These are phyloP conservation scores for Eueremaeus valkanovi DNA, from an alignment of 2,888 invertebrate genomes.

Conservation along the genomic window DNA sequence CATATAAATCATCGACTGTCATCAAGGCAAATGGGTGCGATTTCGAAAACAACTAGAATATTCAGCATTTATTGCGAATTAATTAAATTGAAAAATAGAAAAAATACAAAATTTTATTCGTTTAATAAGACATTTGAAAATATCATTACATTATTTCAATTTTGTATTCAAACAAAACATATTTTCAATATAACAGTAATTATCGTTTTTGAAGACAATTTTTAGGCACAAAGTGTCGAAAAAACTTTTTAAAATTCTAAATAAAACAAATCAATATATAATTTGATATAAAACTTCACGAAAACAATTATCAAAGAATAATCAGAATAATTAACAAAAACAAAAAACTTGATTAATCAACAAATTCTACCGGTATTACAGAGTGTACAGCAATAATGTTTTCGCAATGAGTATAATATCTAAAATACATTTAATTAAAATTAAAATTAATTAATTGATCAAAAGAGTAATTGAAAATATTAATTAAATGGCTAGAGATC, in stretches of 20 bases:
- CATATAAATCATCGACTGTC: no score
- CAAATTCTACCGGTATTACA: slow-evolving; percentile 1
- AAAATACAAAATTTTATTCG: no score
- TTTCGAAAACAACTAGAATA: no score
- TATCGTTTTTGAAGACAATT: no score
- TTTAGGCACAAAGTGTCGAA: neutral
- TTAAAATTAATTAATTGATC: neutral
- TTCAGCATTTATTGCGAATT: no score
- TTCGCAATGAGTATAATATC: slow-evolving; percentile 9
- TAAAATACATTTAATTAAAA: neutral
- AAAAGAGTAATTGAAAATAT: neutral
- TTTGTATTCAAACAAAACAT: no score
- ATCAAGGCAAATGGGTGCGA: no score
- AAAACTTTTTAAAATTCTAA: neutral
- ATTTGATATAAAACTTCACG: slow-evolving; percentile 5
- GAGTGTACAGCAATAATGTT: neutral
- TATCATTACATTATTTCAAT: no score
- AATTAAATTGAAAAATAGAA: no score
- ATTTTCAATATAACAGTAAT: no score
- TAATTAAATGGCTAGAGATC: slow-evolving; percentile 14
- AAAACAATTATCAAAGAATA: neutral
- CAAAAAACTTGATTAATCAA: neutral
- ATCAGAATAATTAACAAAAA: neutral
- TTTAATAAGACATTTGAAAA: no score
- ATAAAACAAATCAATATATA: neutral